Evolutionary conservation across 1,140 invertebrate genomes (phyloP).

Genomic region (Sinonovacula constricta): DNA sequence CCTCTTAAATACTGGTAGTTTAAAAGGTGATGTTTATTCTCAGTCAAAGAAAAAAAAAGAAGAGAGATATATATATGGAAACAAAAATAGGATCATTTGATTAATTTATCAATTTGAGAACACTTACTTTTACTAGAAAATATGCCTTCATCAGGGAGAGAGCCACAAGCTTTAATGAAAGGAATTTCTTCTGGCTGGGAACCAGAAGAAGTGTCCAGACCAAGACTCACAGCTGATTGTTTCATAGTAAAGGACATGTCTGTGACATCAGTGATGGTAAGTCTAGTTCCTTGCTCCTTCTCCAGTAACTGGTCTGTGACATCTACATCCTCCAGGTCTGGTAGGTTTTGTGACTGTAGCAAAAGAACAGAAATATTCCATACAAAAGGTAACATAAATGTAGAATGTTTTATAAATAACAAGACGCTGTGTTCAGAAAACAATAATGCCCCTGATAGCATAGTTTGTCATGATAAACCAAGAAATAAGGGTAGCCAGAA

Average conservation of each 20-base stretch:
- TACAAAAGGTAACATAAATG: no score
- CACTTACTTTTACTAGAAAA: conserved; percentile 36
- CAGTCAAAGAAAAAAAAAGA: neutral
- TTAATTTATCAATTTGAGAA: neutral
- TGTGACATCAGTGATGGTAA: conserved; percentile 40
- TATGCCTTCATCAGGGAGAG: conserved; percentile 38
- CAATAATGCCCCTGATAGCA: no score
- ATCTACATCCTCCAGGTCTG: conserved; percentile 69
- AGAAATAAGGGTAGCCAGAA: no score
- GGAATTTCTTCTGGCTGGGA: conserved; percentile 44
- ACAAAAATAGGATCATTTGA: neutral
- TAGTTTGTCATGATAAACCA: no score
- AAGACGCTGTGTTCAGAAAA: no score
- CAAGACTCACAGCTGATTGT: neutral
- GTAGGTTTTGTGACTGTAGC: conserved; percentile 68
- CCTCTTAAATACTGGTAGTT: neutral
- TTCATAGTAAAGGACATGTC: neutral
- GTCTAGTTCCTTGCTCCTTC: conserved; percentile 37
- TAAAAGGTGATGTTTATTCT: neutral
- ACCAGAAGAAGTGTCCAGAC: neutral
- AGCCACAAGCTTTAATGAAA: conserved; percentile 46
- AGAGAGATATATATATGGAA: neutral
- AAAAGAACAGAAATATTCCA: no score
- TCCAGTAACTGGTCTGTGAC: conserved; percentile 51
- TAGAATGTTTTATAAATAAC: no score